phyloP scores from a whole-genome alignment of 2,797 vertebrate species.

The Eulemur rubriventer region DNA sequence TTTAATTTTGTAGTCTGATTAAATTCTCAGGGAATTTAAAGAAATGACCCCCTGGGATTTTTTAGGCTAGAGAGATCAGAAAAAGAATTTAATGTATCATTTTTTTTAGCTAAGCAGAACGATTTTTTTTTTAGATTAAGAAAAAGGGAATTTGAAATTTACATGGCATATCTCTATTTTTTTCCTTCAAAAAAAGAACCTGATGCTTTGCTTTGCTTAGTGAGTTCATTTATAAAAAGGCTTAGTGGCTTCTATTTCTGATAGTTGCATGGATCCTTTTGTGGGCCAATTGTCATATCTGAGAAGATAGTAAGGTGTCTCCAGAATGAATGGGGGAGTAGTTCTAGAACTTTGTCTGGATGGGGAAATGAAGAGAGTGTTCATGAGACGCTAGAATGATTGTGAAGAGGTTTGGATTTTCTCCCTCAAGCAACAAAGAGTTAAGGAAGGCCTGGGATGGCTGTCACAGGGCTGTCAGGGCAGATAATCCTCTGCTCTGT shows the following conservation, averaged over 20 bases:
- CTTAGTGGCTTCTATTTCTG: neutral
- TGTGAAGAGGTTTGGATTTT: neutral
- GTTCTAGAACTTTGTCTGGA: neutral
- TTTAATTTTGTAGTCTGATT: constrained; percentile 48
- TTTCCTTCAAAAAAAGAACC: neutral
- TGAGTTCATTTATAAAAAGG: neutral
- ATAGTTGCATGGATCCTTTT: neutral
- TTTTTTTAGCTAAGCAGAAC: constrained; percentile 36
- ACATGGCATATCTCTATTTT: neutral
- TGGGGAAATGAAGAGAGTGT: neutral
- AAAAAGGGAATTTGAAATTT: neutral
- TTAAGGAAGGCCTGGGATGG: constrained; percentile 45
- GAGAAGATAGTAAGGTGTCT: neutral
- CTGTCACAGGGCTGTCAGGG: neutral
- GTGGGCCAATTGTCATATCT: neutral
- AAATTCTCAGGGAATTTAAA: neutral
- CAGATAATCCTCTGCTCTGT: neutral
- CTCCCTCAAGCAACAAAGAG: neutral
- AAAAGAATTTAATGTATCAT: neutral
- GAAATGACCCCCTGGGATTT: neutral
- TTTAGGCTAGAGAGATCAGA: neutral
- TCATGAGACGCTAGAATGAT: neutral
- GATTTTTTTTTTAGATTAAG: neutral
- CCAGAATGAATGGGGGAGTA: neutral
- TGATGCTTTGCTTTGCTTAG: neutral